Evolutionary conservation across 2,797 vertebrate species (phyloP).

Genomic region (Peromyscus nudipes): DNA sequence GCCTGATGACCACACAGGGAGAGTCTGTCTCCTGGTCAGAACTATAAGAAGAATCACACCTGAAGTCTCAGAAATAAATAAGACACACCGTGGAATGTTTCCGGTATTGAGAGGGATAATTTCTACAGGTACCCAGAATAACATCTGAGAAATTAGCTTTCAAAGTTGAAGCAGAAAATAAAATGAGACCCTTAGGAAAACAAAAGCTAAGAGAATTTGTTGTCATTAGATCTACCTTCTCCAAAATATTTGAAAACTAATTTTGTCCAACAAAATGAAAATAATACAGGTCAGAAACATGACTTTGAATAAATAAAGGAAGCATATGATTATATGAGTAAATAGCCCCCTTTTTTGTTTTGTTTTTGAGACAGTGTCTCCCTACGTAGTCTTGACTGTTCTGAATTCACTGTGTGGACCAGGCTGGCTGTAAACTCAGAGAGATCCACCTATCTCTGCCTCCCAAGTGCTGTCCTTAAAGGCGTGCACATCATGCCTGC

Average conservation of each 20-base stretch:
- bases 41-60: background rate
- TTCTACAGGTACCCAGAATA: background rate
- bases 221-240: background rate
- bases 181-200: background rate
- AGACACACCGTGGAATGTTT: background rate
- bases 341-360: background rate
- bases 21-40: background rate
- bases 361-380: background rate
- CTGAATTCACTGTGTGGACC: background rate
- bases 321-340: background rate
- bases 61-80: background rate
- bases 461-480: background rate
- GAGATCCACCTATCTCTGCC: background rate
- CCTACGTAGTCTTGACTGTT: too few relatives aligned
- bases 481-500: too few relatives aligned
- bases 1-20: background rate
- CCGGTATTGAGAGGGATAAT: background rate
- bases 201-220: background rate
- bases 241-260: background rate
- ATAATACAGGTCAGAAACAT: background rate
- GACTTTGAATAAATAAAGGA: background rate
- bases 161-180: background rate
- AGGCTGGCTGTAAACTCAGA: background rate
- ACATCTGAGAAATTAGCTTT: background rate
- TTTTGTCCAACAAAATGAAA: background rate